Conservation (phyloP, 2,888 invertebrate species). For the Ommatoiulus sabulosus region DNA sequence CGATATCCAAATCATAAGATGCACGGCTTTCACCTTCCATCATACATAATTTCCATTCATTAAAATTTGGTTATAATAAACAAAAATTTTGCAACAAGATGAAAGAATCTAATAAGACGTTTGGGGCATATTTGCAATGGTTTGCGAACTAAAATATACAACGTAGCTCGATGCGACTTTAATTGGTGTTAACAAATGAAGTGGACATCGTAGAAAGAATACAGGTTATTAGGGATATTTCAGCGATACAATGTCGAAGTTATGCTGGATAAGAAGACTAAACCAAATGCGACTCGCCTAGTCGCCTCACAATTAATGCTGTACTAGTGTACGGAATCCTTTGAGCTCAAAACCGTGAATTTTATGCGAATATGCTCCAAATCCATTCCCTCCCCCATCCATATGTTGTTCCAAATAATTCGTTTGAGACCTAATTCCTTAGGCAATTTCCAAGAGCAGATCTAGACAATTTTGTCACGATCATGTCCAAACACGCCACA, state of each 20-base stretch:
- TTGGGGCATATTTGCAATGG: neutral
- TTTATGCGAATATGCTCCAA: neutral
- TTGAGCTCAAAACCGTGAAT: neutral
- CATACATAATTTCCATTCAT: too few relatives aligned
- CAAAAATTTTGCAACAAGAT: neutral
- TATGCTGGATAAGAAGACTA: too few relatives aligned
- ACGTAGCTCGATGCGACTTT: too few relatives aligned
- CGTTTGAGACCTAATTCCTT: neutral
- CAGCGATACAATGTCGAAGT: too few relatives aligned
- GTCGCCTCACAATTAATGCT: too few relatives aligned
- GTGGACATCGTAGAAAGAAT: too few relatives aligned
- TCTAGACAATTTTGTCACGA: constrained; percentile 11
- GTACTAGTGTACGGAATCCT: neutral
- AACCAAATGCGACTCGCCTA: too few relatives aligned
- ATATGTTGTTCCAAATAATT: neutral
- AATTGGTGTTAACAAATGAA: too few relatives aligned
- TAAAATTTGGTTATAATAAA: too few relatives aligned
- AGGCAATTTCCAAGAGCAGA: neutral
- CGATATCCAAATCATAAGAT: neutral
- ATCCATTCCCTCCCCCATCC: neutral
- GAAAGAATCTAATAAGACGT: neutral
- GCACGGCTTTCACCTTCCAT: neutral
- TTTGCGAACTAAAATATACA: neutral
- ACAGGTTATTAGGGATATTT: too few relatives aligned
- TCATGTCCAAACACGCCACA: constrained; percentile 25